These are phyloP conservation scores for Serinus canaria DNA, from an alignment of 2,113 vertebrate species.

Conservation along the genomic window DNA sequence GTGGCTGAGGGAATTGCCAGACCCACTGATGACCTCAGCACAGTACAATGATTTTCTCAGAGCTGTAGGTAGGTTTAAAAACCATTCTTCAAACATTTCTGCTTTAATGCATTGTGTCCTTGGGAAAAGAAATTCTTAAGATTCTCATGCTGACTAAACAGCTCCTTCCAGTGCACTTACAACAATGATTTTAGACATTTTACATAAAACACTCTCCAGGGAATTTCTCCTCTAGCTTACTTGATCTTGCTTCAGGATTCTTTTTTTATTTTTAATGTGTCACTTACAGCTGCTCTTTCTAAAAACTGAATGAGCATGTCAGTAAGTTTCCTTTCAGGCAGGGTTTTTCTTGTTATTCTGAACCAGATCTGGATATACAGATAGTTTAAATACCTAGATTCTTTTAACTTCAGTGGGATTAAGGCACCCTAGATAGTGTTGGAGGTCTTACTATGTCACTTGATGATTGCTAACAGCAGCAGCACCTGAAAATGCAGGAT, in stretches of 20 bases:
- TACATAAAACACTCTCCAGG: background rate
- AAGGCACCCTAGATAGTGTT: background rate
- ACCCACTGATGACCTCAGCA: conserved; percentile 92
- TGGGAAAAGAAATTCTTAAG: background rate
- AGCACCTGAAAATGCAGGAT: background rate
- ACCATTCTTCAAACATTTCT: background rate
- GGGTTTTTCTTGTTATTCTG: background rate
- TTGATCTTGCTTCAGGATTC: background rate
- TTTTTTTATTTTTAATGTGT: background rate
- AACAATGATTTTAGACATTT: background rate
- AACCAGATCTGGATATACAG: background rate
- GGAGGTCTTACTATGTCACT: background rate
- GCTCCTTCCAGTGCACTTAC: background rate
- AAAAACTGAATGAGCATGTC: background rate
- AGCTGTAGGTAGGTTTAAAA: conserved; percentile 85
- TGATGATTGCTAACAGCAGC: background rate
- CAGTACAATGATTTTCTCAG: conserved; percentile 92
- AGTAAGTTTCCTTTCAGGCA: background rate
- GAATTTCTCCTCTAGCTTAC: background rate
- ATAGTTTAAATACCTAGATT: background rate
- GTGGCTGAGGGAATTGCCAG: conserved; percentile 93
- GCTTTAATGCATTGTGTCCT: background rate
- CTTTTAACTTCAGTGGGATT: background rate
- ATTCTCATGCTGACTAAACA: background rate
- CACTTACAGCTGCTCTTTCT: background rate